These are phyloP conservation scores for Anagyrus pseudococci DNA, from an alignment of 2,888 invertebrate genomes.

Conservation along the genomic window DNA sequence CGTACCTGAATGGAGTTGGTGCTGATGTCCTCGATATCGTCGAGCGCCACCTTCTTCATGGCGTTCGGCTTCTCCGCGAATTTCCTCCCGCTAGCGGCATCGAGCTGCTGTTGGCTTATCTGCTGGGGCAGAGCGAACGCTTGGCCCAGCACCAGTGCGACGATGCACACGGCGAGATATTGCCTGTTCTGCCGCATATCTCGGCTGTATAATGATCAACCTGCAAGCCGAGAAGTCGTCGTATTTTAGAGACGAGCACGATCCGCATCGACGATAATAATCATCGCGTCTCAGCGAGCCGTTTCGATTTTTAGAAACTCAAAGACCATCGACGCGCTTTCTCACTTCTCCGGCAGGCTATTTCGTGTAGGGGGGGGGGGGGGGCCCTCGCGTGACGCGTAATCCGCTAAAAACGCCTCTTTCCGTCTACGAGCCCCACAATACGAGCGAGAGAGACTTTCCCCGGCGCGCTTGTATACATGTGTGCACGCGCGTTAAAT, in stretches of 20 bases:
- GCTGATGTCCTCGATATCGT: slow-evolving; percentile 82
- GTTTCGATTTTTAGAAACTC: not conserved
- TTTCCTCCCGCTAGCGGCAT: slow-evolving; percentile 69
- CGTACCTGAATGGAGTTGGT: slow-evolving; percentile 77
- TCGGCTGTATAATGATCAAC: not conserved
- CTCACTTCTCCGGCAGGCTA: slow-evolving; percentile 8
- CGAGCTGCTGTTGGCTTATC: slow-evolving; percentile 54
- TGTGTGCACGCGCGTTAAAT: slow-evolving; percentile 3
- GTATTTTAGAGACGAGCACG: no score
- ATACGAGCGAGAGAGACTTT: slow-evolving; percentile 13
- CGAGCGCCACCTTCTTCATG: slow-evolving; percentile 84
- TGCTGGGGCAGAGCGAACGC: slow-evolving; percentile 52
- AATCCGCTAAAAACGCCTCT: slow-evolving; percentile 19
- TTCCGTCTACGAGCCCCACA: not conserved
- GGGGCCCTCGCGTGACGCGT: slow-evolving; percentile 18
- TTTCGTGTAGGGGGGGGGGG: slow-evolving; percentile 7
- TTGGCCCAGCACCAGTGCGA: slow-evolving; percentile 66
- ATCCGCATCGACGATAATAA: no score
- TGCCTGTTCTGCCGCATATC: slow-evolving; percentile 72
- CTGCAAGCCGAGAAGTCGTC: no score
- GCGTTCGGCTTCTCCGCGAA: slow-evolving; percentile 90
- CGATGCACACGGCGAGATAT: slow-evolving; percentile 74
- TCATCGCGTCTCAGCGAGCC: not conserved
- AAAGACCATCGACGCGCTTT: slow-evolving; percentile 10
- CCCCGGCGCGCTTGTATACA: slow-evolving; percentile 4